Conservation (phyloP, 2,113 vertebrate genomes). For the Danio rerio region DNA sequence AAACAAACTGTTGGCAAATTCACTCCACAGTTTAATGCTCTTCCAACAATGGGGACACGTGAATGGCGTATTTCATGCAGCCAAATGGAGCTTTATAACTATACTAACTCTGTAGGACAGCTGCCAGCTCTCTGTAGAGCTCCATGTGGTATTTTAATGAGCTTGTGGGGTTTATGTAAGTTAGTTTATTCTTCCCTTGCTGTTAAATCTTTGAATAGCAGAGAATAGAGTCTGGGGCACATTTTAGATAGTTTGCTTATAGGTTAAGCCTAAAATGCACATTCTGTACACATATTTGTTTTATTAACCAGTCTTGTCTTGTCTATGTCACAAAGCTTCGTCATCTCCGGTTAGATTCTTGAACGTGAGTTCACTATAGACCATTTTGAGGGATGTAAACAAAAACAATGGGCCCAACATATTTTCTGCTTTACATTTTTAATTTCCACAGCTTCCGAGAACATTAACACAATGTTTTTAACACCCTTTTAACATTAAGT, state of each 20-base stretch:
- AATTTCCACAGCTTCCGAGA: too few species aligned
- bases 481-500: too few species aligned
- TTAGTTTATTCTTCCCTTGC: conserved; percentile 53
- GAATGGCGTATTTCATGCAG: not conserved
- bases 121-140: conserved; percentile 27
- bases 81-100: conserved; percentile 31
- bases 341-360: too few species aligned
- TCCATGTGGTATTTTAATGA: conserved; percentile 54
- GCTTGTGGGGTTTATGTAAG: conserved; percentile 46
- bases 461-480: too few species aligned
- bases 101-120: conserved; percentile 9
- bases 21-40: not conserved
- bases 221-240: conserved; percentile 29
- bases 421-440: too few species aligned
- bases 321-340: too few species aligned
- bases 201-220: conserved; percentile 46
- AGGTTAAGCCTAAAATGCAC: conserved; percentile 63
- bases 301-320: not conserved
- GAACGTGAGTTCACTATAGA: too few species aligned
- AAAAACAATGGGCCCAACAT: too few species aligned
- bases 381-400: too few species aligned
- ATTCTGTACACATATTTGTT: conserved; percentile 5
- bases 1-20: conserved; percentile 49
- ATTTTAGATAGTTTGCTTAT: conserved; percentile 54
- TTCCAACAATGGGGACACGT: conserved; percentile 12